Evolutionary conservation across 2,888 invertebrate species (phyloP).

Genomic region (Syritta pipiens): DNA sequence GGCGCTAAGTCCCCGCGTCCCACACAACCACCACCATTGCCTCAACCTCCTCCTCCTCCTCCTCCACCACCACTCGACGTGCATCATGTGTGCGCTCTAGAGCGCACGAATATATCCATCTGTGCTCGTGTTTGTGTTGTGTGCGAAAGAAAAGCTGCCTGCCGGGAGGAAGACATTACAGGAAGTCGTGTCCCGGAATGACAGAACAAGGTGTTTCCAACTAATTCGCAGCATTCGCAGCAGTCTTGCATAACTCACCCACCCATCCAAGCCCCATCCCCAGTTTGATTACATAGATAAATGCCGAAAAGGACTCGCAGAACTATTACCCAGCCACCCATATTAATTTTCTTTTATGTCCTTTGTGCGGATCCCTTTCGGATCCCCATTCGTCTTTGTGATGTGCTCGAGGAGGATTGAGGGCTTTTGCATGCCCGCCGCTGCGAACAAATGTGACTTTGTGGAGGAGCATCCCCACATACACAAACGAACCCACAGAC

Average conservation of each 20-base stretch:
- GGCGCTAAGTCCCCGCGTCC: conserved; percentile 45
- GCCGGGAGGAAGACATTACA: conserved; percentile 59
- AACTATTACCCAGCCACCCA: conserved; percentile 69
- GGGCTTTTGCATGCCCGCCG: conserved; percentile 44
- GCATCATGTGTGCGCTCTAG: conserved; percentile 18
- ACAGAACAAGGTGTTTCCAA: conserved; percentile 70
- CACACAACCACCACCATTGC: conserved; percentile 19
- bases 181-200: conserved; percentile 70
- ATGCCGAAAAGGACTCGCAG: conserved; percentile 64
- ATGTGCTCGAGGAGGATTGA: conserved; percentile 46
- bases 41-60: no score
- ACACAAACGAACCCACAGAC: not conserved
- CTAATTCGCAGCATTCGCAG: conserved; percentile 68
- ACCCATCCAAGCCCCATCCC: not conserved
- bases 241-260: conserved; percentile 34
- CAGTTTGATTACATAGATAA: conserved; percentile 65
- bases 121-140: conserved; percentile 26
- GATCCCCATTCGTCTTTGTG: conserved; percentile 64
- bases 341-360: conserved; percentile 67
- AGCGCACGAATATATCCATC: not conserved
- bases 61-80: conserved; percentile 7
- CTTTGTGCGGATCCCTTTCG: conserved; percentile 54
- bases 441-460: conserved; percentile 64
- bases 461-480: conserved; percentile 33
- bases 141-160: not conserved